A percentile compares a stretch with the other conserved stretches of the same genome.
Evolutionary conservation across 2,113 vertebrate genomes (phyloP).

Genomic region (Semnornis frantzii): DNA sequence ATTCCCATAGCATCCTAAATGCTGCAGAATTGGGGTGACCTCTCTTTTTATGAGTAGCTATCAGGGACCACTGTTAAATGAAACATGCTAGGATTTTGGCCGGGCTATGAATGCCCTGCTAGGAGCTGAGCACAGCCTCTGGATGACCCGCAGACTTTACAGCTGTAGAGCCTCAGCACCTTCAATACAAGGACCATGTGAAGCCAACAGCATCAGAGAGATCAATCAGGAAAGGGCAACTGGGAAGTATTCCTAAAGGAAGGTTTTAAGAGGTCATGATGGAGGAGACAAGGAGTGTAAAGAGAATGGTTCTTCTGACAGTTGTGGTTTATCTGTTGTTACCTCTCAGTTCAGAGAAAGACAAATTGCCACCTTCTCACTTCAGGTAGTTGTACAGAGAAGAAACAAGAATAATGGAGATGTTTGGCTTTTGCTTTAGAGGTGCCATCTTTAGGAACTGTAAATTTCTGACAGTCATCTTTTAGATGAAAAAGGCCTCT

Average conservation of each 20-base stretch:
- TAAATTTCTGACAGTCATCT: neutral
- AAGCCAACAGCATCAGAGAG: neutral
- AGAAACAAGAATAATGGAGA: neutral
- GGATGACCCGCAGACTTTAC: neutral
- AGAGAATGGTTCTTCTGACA: neutral
- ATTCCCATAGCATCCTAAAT: neutral
- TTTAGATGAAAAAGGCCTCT: neutral
- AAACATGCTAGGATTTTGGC: neutral
- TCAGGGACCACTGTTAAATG: neutral
- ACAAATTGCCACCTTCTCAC: neutral
- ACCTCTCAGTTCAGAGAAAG: neutral
- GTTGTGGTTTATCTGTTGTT: neutral
- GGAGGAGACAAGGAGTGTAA: neutral
- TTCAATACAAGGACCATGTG: neutral
- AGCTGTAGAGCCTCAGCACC: neutral
- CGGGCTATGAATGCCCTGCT: neutral
- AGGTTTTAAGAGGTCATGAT: neutral
- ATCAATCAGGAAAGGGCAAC: neutral
- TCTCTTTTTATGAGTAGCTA: neutral
- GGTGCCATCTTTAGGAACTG: neutral
- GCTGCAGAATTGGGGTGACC: neutral
- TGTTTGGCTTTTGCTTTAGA: neutral
- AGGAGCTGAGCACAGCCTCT: accelerated
- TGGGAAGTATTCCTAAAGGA: neutral
- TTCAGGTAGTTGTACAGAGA: neutral